Percentiles rank a stretch among this genome's conserved stretches.
These are phyloP conservation scores for Phoenicopterus ruber DNA, from an alignment of 2,113 vertebrate species.

Conservation along the genomic window DNA sequence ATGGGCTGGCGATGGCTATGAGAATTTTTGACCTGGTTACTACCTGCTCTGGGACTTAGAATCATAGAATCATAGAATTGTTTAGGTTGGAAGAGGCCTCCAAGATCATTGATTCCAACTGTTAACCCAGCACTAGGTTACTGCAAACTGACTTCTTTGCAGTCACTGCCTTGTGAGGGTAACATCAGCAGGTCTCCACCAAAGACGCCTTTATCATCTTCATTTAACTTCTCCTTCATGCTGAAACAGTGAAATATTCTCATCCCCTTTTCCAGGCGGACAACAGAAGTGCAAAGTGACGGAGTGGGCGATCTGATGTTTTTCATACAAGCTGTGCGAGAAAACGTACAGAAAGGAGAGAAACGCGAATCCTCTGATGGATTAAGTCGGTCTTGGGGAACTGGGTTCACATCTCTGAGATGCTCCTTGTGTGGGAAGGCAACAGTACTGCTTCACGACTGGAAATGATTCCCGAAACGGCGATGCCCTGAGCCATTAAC, in stretches of 20 bases:
- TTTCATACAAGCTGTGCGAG: background rate
- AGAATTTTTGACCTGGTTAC: background rate
- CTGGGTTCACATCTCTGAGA: background rate
- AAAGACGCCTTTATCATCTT: background rate
- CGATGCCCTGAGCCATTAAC: background rate
- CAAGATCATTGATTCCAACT: too few relatives aligned
- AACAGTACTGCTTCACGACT: rapidly evolving
- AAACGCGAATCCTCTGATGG: background rate
- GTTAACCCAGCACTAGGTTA: too few relatives aligned
- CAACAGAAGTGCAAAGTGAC: background rate
- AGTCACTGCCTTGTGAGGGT: background rate
- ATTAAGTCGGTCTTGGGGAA: rapidly evolving
- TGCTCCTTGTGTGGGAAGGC: background rate
- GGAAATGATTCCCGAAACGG: background rate
- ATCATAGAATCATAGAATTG: too few relatives aligned
- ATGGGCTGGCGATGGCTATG: rapidly evolving
- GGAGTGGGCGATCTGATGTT: background rate
- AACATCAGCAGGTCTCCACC: background rate
- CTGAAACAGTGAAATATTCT: background rate
- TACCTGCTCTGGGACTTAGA: background rate
- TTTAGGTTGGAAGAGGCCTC: too few relatives aligned
- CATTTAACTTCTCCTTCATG: rapidly evolving
- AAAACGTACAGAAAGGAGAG: too few relatives aligned
- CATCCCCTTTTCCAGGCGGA: background rate
- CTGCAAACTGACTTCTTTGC: rapidly evolving